Base-by-base conservation (phyloP, 2,888 invertebrate genomes). In the Mesorhabditis sp. region DNA sequence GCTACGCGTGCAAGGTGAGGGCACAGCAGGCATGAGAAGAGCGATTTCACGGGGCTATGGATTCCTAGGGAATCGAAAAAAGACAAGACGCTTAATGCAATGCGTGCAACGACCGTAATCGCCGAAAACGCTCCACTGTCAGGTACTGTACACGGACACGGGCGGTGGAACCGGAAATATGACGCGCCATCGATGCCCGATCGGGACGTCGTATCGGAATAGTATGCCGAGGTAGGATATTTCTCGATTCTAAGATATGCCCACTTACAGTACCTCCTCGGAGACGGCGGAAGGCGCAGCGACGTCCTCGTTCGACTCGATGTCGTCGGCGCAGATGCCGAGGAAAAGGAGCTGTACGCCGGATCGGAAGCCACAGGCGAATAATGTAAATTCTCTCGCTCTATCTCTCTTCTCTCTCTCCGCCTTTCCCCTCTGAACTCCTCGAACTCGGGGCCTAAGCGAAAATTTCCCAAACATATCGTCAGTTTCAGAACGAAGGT, bases 161-260 rank as follows among this genome's bases (percentile, higher is more conserved):
- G 83, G 83, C 15, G 83, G 83, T 28, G 83, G 83, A 43, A 83
- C 83, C 28, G 83, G 83, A 4, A 83, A 84, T 70, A 84, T 84
- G 84, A 84, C 84, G 13, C 67, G 84, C 3, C 84, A 84, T 72
- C 73, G 84, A 15, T 83, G 83, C 63, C 78, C 79, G 4, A 74
- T 80, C 58, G 80, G 82, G 43, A 74, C 69, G 66, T 80, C 80
- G 71, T 82, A 82, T 66, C 73, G 82, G 28, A 72, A 71, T n/a
- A 74, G 72, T 72, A 71, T 72, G 6, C 72, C 72, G 50, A 73
- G 70, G 71, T 71, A 41, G 15, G 69, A 61, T 50, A 58, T 67
- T 42, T 67, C 65, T 45, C 15, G 1, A 67, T 45, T 4, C 58
- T 13, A 13, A 6, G 3, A 61, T 2, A 3, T 4, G 10, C 7